Base-by-base conservation (phyloP, 2,797 vertebrate genomes). In the Mormyrops boulengeri region DNA sequence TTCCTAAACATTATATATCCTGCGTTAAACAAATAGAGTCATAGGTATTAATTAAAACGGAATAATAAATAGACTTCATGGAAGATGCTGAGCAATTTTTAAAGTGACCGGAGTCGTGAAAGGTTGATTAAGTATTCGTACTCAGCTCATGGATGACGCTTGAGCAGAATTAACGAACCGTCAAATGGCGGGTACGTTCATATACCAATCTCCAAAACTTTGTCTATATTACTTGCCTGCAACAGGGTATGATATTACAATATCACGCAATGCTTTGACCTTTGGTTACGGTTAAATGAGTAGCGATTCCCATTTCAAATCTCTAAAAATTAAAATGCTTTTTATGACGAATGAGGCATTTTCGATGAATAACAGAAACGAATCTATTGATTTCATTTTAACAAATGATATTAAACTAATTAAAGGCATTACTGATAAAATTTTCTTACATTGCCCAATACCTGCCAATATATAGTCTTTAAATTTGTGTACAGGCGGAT, bases 231-330 rank as follows among this genome's bases (percentile, higher is more conserved):
- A 52, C 22, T 50, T 52, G 82, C 47, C 47, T 22, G 44, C 47
- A 52, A 17, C 41, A 85, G n/a, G 82, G 47, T 85, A 85, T 85
- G 47, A 52, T 85, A 85, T 85, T 85, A 85, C 82, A 52, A 26
- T 85, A 85, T 52, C 82, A 85, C 4, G 0, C 47, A 52, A 85
- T 85, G 82, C 38, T 85, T 26, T 85, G 82, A 30, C 47, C 47
- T 85, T 52, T 52, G 9, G 44, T 7, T 49, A n/a, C 0, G 1
- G 80, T 26, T 22, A 52, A 49, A 50, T 85, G n/a, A 52, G 22
- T 26, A 2, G 22, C 9, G n/a, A n/a, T 85, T 85, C 9, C 11
- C 22, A 85, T 85, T 85, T 22, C 8, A 85, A 52, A 52, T 4
- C 9, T 41, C 80, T 26, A 85, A 44, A 84, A 22, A 22, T 22